Evolutionary conservation across 2,888 invertebrate genomes (phyloP), one percentile per base, ranked within the genome.

Genomic region (Eurytoma adleriae): DNA sequence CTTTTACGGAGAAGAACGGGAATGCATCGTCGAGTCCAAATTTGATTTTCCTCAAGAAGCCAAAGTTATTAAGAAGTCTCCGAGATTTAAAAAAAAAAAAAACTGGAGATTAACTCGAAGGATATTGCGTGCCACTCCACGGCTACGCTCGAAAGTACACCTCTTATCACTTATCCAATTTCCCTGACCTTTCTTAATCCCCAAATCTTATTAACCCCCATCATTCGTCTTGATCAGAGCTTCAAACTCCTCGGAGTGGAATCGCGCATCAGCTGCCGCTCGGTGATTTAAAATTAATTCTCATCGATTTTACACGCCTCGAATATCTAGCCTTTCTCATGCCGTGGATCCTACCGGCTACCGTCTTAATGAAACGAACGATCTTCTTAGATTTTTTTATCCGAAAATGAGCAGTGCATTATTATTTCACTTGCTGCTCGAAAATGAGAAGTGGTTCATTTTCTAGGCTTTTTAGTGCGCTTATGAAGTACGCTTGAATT

Each of bases 191-290:
- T 54, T 12, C 69, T 27, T 18, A 56, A 56, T 69, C 30, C 18
- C 69, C 10, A 27, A 69, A 69, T 69, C 30, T 56, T 30, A 69
- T 69, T 56, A 56, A 56, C 69, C 30, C 0, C 12, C 68, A n/a
- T 69, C 69, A 69, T 56, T 69, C 40, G 69, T 69, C 69, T 69
- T 69, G 69, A 69, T 69, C 56, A 69, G 24, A 12, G 54, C 52
- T 56, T 56, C 7, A 69, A 68, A 30, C 56, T 30, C 56, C 56
- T n/a, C 30, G n/a, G 10, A 40, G 10, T 5, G 30, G 30, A 27
- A 30, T 27, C 18, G 30, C 56, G 40, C 52, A 52, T 20, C 24
- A 12, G 30, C 16, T 61, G 27, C 14, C 30, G 52, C 54, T 52
- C 68, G n/a, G 30, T 69, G 40, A 69, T 69, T 69, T 30, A 16